Evolutionary conservation across 1,140 invertebrate species (phyloP).

Genomic region (Lasioglossum baleicum): DNA sequence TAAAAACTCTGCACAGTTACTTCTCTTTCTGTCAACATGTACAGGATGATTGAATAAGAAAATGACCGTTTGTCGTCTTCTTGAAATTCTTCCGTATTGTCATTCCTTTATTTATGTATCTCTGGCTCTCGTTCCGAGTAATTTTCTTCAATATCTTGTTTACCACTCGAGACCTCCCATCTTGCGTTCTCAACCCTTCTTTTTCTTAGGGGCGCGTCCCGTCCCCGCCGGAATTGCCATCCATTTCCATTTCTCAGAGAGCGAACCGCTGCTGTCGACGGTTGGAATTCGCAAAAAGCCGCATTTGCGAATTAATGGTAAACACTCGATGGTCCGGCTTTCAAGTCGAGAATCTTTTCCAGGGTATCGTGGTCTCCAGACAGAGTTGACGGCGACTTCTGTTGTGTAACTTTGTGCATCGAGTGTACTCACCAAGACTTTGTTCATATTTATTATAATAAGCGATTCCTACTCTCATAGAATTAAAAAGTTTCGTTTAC

Average conservation of each 20-base stretch:
- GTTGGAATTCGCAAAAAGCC: conserved; percentile 43
- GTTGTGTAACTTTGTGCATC: neutral
- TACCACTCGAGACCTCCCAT: conserved; percentile 1
- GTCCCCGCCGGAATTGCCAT: conserved; percentile 8
- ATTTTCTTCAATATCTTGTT: conserved; percentile 32
- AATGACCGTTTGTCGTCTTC: neutral
- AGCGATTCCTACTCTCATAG: no score
- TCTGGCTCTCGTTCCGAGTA: neutral
- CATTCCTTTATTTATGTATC: neutral
- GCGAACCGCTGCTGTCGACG: conserved; percentile 13
- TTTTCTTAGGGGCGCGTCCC: neutral
- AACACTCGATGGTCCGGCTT: conserved; percentile 19
- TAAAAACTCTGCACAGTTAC: no score
- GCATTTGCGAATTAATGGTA: conserved; percentile 59
- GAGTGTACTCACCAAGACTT: neutral
- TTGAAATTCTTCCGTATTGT: neutral
- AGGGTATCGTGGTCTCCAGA: neutral
- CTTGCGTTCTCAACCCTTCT: neutral
- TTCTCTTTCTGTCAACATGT: no score
- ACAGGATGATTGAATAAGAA: neutral
- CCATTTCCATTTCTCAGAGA: conserved; percentile 28
- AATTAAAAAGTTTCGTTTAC: no score
- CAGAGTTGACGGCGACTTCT: no score
- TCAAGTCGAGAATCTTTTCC: conserved; percentile 1
- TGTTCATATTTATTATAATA: neutral